A percentile compares a stretch with the other conserved stretches of the same genome.
These are phyloP conservation scores for Aspidiotus rigidus DNA, from an alignment of 2,888 invertebrate genomes.

Conservation along the genomic window DNA sequence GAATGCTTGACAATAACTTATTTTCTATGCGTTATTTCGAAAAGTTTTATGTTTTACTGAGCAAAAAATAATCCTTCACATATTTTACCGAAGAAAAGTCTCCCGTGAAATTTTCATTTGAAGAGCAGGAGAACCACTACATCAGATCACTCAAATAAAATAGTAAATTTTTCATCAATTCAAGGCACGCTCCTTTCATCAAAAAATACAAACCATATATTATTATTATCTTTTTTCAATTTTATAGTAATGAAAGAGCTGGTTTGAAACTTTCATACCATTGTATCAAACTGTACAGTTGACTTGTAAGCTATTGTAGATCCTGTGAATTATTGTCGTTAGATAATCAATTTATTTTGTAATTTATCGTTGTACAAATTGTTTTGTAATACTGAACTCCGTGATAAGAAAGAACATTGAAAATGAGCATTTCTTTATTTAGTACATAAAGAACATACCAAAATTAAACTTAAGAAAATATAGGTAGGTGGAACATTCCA, in stretches of 20 bases:
- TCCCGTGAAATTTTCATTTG: no score
- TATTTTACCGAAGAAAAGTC: no score
- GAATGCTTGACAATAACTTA: no score
- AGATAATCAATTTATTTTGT: slow-evolving; percentile 9
- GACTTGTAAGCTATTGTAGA: slow-evolving; percentile 15
- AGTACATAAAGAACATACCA: slow-evolving; percentile 10
- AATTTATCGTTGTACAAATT: slow-evolving; percentile 18
- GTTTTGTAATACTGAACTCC: slow-evolving; percentile 6
- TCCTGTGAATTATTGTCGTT: no score
- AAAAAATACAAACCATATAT: not conserved
- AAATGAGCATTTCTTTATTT: slow-evolving; percentile 12
- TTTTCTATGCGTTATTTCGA: no score
- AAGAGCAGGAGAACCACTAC: no score
- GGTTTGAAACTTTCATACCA: slow-evolving; percentile 31
- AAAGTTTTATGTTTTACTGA: no score
- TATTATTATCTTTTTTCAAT: slow-evolving; percentile 19
- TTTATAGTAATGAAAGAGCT: slow-evolving; percentile 33
- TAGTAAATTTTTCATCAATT: no score
- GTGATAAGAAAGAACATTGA: not conserved
- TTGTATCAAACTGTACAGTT: slow-evolving; percentile 19
- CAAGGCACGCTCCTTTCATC: no score
- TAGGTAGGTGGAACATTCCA: not conserved
- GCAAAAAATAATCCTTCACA: no score
- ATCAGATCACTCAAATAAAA: no score
- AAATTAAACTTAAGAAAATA: slow-evolving; percentile 8